Evolutionary conservation across 2,113 vertebrate genomes (phyloP).

Genomic region (Okapia johnstoni): DNA sequence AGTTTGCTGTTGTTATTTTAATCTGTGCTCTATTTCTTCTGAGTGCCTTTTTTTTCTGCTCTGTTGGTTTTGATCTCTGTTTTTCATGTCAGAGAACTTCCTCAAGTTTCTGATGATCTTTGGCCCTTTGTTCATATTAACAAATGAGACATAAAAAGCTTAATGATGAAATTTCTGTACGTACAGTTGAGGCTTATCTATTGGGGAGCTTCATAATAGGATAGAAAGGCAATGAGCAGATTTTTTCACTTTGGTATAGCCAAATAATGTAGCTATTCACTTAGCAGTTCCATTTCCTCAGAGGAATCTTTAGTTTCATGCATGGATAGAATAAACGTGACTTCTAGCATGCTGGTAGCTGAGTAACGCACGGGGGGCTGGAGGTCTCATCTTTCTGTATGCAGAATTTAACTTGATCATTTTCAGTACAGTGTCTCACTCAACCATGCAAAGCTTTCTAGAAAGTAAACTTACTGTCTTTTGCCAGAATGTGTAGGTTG

Average conservation of each 20-base stretch:
- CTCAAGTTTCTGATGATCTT: neutral
- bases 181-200: neutral
- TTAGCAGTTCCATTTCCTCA: neutral
- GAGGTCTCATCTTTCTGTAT: neutral
- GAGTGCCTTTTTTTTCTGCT: neutral
- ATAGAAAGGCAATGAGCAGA: neutral
- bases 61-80: neutral
- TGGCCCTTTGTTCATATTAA: neutral
- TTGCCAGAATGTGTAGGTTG: neutral
- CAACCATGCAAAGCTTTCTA: neutral
- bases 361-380: neutral
- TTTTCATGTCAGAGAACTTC: neutral
- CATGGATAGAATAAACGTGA: neutral
- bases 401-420: neutral
- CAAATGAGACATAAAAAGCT: neutral
- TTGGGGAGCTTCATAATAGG: neutral
- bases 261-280: neutral
- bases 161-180: neutral
- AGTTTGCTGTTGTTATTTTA: neutral
- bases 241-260: neutral
- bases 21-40: neutral
- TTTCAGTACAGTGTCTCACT: neutral
- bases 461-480: neutral
- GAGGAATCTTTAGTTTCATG: neutral
- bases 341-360: neutral